Base-by-base conservation (phyloP, 1,140 invertebrate species). In the Pteromalus puparum region DNA sequence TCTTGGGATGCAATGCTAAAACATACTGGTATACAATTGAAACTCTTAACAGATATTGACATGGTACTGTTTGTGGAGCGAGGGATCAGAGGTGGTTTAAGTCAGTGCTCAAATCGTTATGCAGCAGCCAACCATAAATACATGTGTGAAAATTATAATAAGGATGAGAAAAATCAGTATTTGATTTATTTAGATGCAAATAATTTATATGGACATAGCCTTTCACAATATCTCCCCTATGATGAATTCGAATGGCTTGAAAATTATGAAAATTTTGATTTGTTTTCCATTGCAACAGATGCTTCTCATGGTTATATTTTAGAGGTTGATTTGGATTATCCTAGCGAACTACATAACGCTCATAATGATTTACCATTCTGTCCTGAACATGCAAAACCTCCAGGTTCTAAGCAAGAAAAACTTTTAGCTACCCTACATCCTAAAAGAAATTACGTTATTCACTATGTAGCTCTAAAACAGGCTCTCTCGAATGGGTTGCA, bases 151-250 rank as follows among this genome's bases (percentile, higher is more conserved):
- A 21, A 21, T 87, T 94, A 90, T 90, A 87, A 94, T 91, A 7
- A 84, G 21, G 87, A 83, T 46, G 70, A 85, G 67, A 38, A 78
- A 28, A 78, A 70, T 68, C 90, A 88, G 28, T 93, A 88, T 89
- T 75, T 94, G 34, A 87, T 90, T 30, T 94, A 94, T 89, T 90
- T 92, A 24, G 94, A 94, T 92, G 91, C 89, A 13, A 94, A 94
- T 88, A 95, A 94, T 90, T 88, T 94, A 78, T 95, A 95, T 91
- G 94, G 94, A 6, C 90, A 87, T 80, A 91, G 92, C 13, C 93
- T 94, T 92, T 91, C 87, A 18, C 88, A 92, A 86, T 87, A 83
- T 82, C 87, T 94, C 46, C 93, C 93, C 48, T 87, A 85, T 61
- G 84, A 82, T 53, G 87, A 89, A 38, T 95, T 94, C 91, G 67